Conservation (phyloP, 37 sponge, comb jelly and placozoan species). For the Aplysina aerophoba region DNA sequence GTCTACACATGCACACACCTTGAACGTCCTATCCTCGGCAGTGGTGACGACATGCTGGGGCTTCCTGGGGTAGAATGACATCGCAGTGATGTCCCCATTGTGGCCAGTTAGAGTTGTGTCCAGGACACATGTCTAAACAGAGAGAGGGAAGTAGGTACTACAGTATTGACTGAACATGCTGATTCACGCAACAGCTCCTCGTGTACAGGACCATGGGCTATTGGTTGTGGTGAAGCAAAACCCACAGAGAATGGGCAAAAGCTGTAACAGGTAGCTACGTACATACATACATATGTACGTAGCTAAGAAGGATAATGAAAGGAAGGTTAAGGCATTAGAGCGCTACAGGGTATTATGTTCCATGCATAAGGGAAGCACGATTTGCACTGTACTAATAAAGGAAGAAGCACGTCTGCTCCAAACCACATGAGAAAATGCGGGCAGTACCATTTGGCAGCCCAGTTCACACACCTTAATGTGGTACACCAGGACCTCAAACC, state of each 20-base stretch:
- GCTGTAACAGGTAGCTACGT: not conserved
- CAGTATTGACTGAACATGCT: too few relatives aligned
- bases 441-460: too few relatives aligned
- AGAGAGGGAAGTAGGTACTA: not conserved
- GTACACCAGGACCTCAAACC: conserved; percentile 37
- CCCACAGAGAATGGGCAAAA: not conserved
- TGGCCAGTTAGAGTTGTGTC: conserved; percentile 70
- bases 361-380: too few relatives aligned
- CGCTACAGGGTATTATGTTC: too few relatives aligned
- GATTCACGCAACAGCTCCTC: not conserved
- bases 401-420: too few relatives aligned
- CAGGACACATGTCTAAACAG: conserved; percentile 33
- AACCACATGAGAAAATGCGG: too few relatives aligned
- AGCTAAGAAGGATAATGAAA: too few relatives aligned
- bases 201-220: conserved; percentile 11
- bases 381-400: too few relatives aligned
- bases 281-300: not conserved
- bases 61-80: conserved; percentile 34
- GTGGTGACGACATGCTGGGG: conserved; percentile 46
- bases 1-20: conserved; percentile 45
- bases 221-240: too few relatives aligned
- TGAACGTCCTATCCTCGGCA: conserved; percentile 85
- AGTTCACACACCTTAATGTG: conserved; percentile 24
- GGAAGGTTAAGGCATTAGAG: too few relatives aligned
- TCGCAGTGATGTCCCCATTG: conserved; percentile 47